These are phyloP conservation scores for Corbicula japonica DNA, from an alignment of 2,888 invertebrate genomes.

Conservation along the genomic window DNA sequence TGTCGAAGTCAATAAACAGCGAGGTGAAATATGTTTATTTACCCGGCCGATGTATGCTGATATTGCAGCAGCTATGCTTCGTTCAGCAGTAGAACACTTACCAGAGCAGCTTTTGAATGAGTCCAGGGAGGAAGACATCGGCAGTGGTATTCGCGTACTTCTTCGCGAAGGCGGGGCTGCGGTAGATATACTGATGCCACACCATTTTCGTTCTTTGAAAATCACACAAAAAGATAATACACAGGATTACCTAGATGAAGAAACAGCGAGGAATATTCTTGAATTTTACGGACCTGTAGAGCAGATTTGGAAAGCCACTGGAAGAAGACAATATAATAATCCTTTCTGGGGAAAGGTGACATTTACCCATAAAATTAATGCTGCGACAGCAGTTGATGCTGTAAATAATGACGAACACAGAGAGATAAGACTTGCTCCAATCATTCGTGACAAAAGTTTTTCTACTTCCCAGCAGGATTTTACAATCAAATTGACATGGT, in stretches of 20 bases:
- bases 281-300: conserved; percentile 64
- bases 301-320: conserved; percentile 55
- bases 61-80: conserved; percentile 22
- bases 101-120: conserved; percentile 46
- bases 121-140: conserved; percentile 54
- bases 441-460: background rate
- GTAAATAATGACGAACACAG: conserved; percentile 24
- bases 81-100: conserved; percentile 23
- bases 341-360: conserved; percentile 75
- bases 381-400: conserved; percentile 56
- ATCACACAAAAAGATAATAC: conserved; percentile 56
- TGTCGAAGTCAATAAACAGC: conserved; percentile 72
- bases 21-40: conserved; percentile 70
- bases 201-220: conserved; percentile 70
- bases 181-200: conserved; percentile 70
- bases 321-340: conserved; percentile 35
- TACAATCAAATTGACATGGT: conserved; percentile 73
- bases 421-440: conserved; percentile 25
- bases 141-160: conserved; percentile 64
- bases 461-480: conserved; percentile 43
- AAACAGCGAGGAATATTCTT: conserved; percentile 10
- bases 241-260: conserved; percentile 26
- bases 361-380: conserved; percentile 57
- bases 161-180: conserved; percentile 72
- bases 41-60: conserved; percentile 44